Conservation (phyloP, 2,888 invertebrate species). For the Thelaira solivaga region DNA sequence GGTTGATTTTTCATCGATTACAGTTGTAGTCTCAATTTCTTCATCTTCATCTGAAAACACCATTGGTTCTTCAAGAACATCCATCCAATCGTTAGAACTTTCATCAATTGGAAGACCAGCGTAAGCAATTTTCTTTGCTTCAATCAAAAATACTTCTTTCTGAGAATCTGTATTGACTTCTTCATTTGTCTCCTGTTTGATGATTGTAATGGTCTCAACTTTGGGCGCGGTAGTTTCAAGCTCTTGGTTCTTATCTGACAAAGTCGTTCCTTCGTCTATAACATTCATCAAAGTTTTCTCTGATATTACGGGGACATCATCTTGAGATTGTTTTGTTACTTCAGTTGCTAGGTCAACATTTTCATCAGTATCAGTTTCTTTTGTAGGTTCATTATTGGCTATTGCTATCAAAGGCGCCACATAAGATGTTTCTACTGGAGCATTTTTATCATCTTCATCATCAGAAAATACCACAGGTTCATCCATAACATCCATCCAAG, state of each 20-base stretch:
- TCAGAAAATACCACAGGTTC: constrained; percentile 68
- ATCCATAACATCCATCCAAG: constrained; percentile 71
- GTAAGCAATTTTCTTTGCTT: constrained; percentile 50
- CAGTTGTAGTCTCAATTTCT: no score
- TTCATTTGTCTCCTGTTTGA: no score
- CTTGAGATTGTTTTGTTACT: no score
- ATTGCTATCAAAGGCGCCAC: not conserved
- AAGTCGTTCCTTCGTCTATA: not conserved
- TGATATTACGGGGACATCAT: not conserved
- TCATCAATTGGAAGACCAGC: constrained; percentile 71
- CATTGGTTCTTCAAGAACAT: constrained; percentile 72
- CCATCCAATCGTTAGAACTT: constrained; percentile 71
- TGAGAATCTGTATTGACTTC: no score
- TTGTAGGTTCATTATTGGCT: not conserved
- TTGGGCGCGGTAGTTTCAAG: no score
- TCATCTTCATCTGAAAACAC: constrained; percentile 73
- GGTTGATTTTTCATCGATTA: no score
- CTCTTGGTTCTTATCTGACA: not conserved
- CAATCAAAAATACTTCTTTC: not conserved
- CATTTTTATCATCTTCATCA: constrained; percentile 62
- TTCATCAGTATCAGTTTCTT: no score
- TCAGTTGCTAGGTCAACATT: no score
- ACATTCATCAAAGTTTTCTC: not conserved
- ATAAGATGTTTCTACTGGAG: not conserved
- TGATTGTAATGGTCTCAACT: no score